phyloP scores from a whole-genome alignment of 2,888 invertebrate genomes.

The Amphimallon solstitiale region DNA sequence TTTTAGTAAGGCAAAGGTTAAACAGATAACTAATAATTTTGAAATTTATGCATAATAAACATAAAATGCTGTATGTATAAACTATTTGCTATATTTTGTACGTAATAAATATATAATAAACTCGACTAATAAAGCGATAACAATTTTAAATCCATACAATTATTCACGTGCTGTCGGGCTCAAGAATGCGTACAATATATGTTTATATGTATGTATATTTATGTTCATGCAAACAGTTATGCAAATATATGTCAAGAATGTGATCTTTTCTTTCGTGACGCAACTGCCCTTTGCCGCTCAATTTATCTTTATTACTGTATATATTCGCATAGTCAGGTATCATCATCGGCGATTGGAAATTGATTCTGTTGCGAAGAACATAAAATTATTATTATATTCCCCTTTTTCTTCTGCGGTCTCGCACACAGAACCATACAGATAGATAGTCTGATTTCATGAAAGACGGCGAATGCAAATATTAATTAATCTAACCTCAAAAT shows the following conservation, averaged over 20 bases:
- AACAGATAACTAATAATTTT: too few species aligned
- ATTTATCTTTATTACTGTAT: slow-evolving; percentile 41
- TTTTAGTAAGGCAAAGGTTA: too few species aligned
- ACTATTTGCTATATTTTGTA: slow-evolving; percentile 4
- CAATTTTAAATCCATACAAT: slow-evolving; percentile 26
- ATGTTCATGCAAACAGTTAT: slow-evolving; percentile 41
- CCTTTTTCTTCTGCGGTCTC: slow-evolving; percentile 24
- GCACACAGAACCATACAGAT: slow-evolving; percentile 1
- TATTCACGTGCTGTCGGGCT: slow-evolving; percentile 28
- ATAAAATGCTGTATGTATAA: too few species aligned
- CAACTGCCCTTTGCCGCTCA: slow-evolving; percentile 44
- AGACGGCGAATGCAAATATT: slow-evolving; percentile 6
- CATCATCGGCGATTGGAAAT: slow-evolving; percentile 25
- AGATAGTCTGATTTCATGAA: slow-evolving; percentile 8
- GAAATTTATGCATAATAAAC: too few species aligned
- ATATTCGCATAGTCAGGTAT: slow-evolving; percentile 13
- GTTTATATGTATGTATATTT: too few species aligned
- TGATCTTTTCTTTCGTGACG: slow-evolving; percentile 44
- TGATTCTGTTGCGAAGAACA: slow-evolving; percentile 12
- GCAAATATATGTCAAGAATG: slow-evolving; percentile 46
- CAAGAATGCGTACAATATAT: too few species aligned
- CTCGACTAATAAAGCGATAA: slow-evolving; percentile 15
- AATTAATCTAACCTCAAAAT: slow-evolving; percentile 23
- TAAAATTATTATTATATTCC: slow-evolving; percentile 7
- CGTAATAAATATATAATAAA: slow-evolving; percentile 21